Evolutionary conservation across 1,140 invertebrate genomes (phyloP).

Genomic region (Papilio machaon): DNA sequence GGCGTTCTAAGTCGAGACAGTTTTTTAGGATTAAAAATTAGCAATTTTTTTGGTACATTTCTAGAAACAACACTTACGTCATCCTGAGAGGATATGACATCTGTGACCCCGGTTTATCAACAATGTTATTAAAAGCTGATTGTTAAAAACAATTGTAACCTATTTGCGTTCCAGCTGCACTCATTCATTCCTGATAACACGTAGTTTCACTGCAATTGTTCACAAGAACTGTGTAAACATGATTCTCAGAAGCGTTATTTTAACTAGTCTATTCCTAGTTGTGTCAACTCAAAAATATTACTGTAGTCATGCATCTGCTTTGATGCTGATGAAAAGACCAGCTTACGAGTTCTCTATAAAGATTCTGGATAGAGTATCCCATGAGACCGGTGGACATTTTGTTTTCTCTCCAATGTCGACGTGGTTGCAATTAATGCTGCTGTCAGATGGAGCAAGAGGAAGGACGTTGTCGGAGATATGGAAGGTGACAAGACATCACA

Average conservation of each 20-base stretch:
- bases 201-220: neutral
- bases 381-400: conserved; percentile 63
- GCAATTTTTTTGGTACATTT: neutral
- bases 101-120: conserved; percentile 10
- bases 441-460: conserved; percentile 75
- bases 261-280: conserved; percentile 37
- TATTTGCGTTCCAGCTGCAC: neutral
- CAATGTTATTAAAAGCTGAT: conserved; percentile 16
- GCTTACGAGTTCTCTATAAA: conserved; percentile 66
- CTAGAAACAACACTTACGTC: conserved; percentile 20
- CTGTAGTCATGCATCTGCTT: conserved; percentile 51
- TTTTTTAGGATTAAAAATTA: too few relatives aligned
- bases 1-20: too few relatives aligned
- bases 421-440: conserved; percentile 75
- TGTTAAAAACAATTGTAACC: conserved; percentile 20
- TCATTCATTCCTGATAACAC: neutral
- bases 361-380: conserved; percentile 59
- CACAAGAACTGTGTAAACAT: neutral
- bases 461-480: conserved; percentile 70
- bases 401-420: conserved; percentile 78
- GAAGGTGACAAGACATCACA: conserved; percentile 67
- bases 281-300: conserved; percentile 38
- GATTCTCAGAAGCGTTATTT: conserved; percentile 41
- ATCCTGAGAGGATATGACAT: neutral
- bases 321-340: conserved; percentile 53